Conservation (phyloP, 2,888 invertebrate species). For the Malthinus flaveolus region DNA sequence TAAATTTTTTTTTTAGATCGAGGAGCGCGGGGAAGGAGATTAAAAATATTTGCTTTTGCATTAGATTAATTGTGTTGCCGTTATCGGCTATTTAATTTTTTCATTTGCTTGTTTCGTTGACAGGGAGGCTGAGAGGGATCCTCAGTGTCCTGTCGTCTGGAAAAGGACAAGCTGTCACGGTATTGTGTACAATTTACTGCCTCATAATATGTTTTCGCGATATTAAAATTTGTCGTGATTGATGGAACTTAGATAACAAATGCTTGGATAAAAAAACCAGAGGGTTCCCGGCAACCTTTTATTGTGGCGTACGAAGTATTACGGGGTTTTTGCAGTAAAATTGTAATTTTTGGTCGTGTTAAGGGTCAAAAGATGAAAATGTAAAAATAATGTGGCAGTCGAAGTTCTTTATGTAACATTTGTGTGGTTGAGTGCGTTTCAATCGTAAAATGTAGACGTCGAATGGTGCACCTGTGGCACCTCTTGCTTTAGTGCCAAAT, state of each 20-base stretch:
- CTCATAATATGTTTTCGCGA: conserved; percentile 54
- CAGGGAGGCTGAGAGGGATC: conserved; percentile 21
- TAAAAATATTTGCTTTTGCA: conserved; percentile 5
- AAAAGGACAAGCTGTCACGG: conserved; percentile 53
- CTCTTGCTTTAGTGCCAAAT: conserved; percentile 38
- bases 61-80: conserved; percentile 18
- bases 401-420: conserved; percentile 24
- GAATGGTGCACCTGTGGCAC: conserved; percentile 43
- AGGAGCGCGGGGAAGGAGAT: not conserved
- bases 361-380: conserved; percentile 21
- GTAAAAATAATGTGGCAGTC: conserved; percentile 16
- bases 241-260: conserved; percentile 54
- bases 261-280: conserved; percentile 44
- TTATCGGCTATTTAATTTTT: conserved; percentile 26
- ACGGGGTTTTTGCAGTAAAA: conserved; percentile 37
- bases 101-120: conserved; percentile 20
- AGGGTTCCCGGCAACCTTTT: conserved; percentile 40
- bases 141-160: conserved; percentile 27
- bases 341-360: conserved; percentile 38
- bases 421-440: conserved; percentile 20
- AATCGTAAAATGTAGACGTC: conserved; percentile 48
- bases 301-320: conserved; percentile 37
- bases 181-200: conserved; percentile 54
- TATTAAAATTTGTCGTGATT: conserved; percentile 57
- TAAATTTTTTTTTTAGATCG: no score